Evolutionary conservation across 2,113 vertebrate genomes (phyloP), one percentile per base, ranked within the genome.

Genomic region (Rhea americana): DNA sequence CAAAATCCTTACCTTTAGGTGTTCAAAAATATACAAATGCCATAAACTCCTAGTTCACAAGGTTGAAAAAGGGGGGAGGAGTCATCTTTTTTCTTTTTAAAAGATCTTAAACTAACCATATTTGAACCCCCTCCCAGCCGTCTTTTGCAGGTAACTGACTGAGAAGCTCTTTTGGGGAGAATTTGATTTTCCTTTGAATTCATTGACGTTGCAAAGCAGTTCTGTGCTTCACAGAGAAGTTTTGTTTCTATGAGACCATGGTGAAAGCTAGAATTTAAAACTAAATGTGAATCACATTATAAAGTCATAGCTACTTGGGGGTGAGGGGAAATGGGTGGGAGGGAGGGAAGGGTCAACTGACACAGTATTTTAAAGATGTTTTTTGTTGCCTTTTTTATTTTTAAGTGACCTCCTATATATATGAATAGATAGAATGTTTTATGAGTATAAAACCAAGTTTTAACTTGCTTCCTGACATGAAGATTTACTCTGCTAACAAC

Each of bases 381-480:
- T 97, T 94, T 89, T 89, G 87, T 96, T 97, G 97, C 97, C 97
- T 98, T 97, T 96, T 97, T 97, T 95, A 93, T 94, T 97, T 95
- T 96, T 96, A 96, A 98, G 96, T 97, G 97, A 97, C 96, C 97
- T 97, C 97, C 95, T 91, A 95, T 96, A 96, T 96, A 96, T 96
- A 95, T 94, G 78, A 91, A 93, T 96, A 96, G 95, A 84, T 96
- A 97, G 80, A 96, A 94, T 97, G 93, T 97, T 95, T 96, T 96
- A 96, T 93, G 94, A 95, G 87, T 83, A 43, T 94, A 92, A 95
- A 97, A 92, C 83, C 89, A 93, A 96, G 93, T 97, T 94, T 96
- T 95, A 94, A 96, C 86, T 94, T 95, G 87, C 95, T 96, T 95
- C 85, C 93, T 94, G 94, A 96, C 90, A 73, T 97, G 96, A 96